phyloP scores from a whole-genome alignment of 2,888 invertebrate species.

The Anodontia alba region DNA sequence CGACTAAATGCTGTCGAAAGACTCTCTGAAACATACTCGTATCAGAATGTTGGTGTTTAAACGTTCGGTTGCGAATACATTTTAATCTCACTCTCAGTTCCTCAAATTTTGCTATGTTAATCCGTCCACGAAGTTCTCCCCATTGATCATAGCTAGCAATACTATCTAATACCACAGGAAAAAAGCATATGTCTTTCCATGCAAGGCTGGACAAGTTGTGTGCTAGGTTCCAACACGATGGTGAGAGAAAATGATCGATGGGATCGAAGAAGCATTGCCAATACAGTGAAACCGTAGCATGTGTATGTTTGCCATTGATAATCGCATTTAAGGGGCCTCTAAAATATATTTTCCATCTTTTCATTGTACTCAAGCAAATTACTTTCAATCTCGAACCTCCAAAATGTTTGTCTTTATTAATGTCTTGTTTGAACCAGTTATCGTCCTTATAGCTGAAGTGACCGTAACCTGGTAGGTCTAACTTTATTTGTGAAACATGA shows the following conservation, averaged over 20 bases:
- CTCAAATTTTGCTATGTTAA: not conserved
- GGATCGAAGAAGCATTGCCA: not conserved
- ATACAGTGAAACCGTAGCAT: not conserved
- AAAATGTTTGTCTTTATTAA: not conserved
- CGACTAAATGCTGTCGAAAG: not conserved
- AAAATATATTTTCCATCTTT: not conserved
- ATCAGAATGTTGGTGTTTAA: not conserved
- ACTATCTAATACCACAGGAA: no score
- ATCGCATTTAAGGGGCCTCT: not conserved
- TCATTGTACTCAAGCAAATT: not conserved
- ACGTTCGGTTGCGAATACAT: not conserved
- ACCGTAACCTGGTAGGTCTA: not conserved
- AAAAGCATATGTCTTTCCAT: not conserved
- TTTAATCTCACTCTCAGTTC: not conserved
- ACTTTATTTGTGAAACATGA: not conserved
- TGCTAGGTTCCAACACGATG: not conserved
- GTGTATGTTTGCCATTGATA: not conserved
- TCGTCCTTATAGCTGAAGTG: not conserved
- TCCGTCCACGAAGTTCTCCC: not conserved
- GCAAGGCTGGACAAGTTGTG: not conserved
- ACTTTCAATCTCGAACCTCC: not conserved
- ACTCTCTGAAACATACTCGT: not conserved
- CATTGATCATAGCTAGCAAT: not conserved
- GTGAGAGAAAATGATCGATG: not conserved
- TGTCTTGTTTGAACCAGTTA: no score